Evolutionary conservation across 2,113 vertebrate genomes (phyloP).

Genomic region (Onychostruthus taczanowskii): DNA sequence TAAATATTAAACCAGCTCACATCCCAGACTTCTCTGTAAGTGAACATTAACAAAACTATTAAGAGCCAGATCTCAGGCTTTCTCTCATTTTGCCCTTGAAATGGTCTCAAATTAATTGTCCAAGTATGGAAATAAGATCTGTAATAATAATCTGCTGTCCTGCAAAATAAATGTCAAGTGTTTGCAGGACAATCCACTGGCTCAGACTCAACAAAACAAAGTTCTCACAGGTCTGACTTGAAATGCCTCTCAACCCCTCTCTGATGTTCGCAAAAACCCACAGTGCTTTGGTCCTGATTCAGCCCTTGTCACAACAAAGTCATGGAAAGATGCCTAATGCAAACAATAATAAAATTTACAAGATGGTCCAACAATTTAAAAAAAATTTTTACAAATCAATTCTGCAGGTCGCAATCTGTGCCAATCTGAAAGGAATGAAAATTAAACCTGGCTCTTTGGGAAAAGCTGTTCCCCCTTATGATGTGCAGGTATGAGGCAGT

Average conservation of each 20-base stretch:
- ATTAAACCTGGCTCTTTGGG: slow-evolving; percentile 83
- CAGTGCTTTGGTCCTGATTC: neutral
- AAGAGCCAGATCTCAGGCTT: neutral
- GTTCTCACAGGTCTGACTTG: neutral
- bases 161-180: neutral
- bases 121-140: neutral
- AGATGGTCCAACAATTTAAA: neutral
- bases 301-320: neutral
- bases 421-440: slow-evolving; percentile 73
- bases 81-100: neutral
- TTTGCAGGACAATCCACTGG: neutral
- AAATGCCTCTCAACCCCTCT: neutral
- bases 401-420: slow-evolving; percentile 79
- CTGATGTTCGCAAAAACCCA: neutral
- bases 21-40: neutral
- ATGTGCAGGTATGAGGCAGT: slow-evolving; percentile 73
- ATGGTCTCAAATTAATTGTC: neutral
- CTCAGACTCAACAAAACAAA: neutral
- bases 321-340: neutral
- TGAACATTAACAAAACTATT: neutral
- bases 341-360: neutral
- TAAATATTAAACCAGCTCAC: neutral
- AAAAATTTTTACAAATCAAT: neutral
- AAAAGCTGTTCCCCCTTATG: slow-evolving; percentile 73
- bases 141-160: neutral